Percentiles rank a stretch among this genome's conserved stretches.
Conservation (phyloP, 92 coral and sea anemone species). For the Umimayanthus chanpuru region DNA sequence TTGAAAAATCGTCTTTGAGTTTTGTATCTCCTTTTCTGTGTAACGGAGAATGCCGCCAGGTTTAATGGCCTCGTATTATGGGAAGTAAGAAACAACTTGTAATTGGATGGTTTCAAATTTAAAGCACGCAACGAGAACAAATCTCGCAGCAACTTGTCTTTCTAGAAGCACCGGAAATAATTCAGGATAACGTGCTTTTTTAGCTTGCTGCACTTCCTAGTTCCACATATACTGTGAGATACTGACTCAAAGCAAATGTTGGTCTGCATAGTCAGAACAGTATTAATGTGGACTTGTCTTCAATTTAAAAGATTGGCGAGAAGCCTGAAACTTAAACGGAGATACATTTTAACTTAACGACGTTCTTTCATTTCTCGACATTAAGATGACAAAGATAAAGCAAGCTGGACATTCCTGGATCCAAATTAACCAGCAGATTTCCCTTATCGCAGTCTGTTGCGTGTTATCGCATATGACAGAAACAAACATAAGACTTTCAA, state of each 20-base stretch:
- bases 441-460: not conserved
- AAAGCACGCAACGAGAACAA: not conserved
- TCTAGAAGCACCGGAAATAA: not conserved
- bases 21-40: not conserved
- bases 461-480: not conserved
- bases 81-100: not conserved
- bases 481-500: too few species aligned
- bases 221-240: conserved; percentile 1
- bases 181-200: not conserved
- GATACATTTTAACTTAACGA: not conserved
- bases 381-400: not conserved
- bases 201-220: not conserved
- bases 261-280: not conserved
- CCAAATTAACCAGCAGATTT: not conserved
- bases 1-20: not conserved
- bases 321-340: not conserved
- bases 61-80: not conserved
- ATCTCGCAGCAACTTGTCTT: not conserved
- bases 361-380: not conserved
- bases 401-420: not conserved
- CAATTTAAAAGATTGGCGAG: not conserved
- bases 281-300: not conserved
- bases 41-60: not conserved
- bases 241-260: not conserved
- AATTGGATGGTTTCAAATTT: not conserved